Base-by-base conservation (phyloP, 2,888 invertebrate species). In the Brachypterus glaber region DNA sequence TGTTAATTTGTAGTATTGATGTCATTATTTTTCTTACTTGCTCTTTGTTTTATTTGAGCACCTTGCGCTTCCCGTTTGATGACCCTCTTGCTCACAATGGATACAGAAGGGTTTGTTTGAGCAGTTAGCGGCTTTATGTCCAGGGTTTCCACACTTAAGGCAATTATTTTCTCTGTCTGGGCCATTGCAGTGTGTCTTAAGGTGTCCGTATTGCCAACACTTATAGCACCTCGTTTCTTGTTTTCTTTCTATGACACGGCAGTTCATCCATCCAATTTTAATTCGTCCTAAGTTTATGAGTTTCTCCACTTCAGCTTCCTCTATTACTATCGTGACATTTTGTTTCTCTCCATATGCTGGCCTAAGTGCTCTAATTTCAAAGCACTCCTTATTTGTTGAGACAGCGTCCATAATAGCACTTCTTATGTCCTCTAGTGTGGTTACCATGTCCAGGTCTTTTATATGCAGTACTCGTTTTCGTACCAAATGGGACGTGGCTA, bases 321-420 rank as follows among this genome's bases (percentile, higher is more conserved):
- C 9, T 13, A 41, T 25, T 4, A 43, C 17, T 4, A 50, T 17
- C 1, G 49, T 47, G 7, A 33, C 42, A 24, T 49, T 49, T 15
- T 46, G 43, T 31, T 25, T 43, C 5, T 31, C 33, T 11, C 41
- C 47, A 15, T 40, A 47, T n/a, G 48, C 37, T n/a, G 47, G 48
- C 16, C 47, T 16, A 2, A 47, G 44, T 11, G 47, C 43, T 21
- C 40, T 39, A 1, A 48, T 43, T 18, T 39, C 42, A 11, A 48
- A 16, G 7, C 4, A 25, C 9, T 37, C 43, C 7, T 33, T 25
- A 14, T 26, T 17, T 11, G 31, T 18, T 3, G 34, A 25, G 2
- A 17, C 33, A 4, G 24, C n/a, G 4, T 16, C 17, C 3, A 30
- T 8, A n/a, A 40, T 33, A 2, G 37, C 31, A 4, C 30, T 14